Evolutionary conservation across 2,888 invertebrate species (phyloP), one percentile per base, ranked within the genome.

Genomic region (Thera britannica): DNA sequence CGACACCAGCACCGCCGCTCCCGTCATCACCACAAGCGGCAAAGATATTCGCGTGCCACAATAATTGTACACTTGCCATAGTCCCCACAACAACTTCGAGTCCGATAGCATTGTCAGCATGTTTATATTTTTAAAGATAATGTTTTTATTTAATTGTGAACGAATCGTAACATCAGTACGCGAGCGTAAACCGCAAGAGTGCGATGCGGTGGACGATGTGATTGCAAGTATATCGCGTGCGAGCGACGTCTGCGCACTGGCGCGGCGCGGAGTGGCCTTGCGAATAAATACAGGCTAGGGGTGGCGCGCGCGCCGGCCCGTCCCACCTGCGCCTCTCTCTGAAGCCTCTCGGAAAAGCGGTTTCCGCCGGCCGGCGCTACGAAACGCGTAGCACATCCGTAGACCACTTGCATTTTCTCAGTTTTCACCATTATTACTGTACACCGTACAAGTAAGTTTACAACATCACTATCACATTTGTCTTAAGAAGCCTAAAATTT

Each of bases 41-140:
- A 87, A 73, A 71, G 91, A 86, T 71, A 83, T 90, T 76, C 83
- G 84, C 76, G 87, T 79, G 46, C 81, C 90, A 89, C 93, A 93
- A 87, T 89, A 90, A 77, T 83, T 86, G 77, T 90, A 75, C 87
- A 92, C 85, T 87, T 91, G 90, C 85, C 87, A 88, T 79, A 94
- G 86, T 78, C 92, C 92, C 90, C 94, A 94, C 86, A 95, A 86
- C 78, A 95, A 84, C 90, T 93, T 95, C 73, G 93, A 93, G 78
- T 93, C 86, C 56, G 85, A 71, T 49, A 93, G 75, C 74, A 93
- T 87, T 74, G 86, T 78, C 78, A 89, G 79, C 89, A 90, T 92
- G 79, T 74, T 80, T 79, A 75, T 78, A 82, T 81, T 77, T 76
- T 74, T 73, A 3, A 12, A 38, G 67, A 73, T 73, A 78, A 79